These are phyloP conservation scores for Pachyramphus minor DNA, from an alignment of 2,113 vertebrate species.

Conservation along the genomic window DNA sequence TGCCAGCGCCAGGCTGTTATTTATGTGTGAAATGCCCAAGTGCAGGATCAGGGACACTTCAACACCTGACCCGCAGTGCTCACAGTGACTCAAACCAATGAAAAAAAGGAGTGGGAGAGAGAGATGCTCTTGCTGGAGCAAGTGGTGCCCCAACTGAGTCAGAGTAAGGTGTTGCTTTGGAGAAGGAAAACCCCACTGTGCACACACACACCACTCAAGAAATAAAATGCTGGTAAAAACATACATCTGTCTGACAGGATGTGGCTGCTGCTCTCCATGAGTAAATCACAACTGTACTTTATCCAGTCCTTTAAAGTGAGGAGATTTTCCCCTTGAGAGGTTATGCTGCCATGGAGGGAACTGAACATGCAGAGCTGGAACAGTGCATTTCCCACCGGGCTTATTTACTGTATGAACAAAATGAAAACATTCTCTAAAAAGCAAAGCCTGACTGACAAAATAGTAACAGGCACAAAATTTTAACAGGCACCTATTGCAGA, in stretches of 20 bases:
- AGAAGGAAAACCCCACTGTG: rapidly evolving
- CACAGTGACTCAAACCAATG: background rate
- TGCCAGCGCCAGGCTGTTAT: rapidly evolving
- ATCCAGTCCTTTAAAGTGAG: background rate
- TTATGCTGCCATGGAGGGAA: rapidly evolving
- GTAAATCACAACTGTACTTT: background rate
- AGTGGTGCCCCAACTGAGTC: rapidly evolving
- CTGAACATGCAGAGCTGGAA: background rate
- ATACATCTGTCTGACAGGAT: background rate
- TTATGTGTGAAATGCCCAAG: background rate
- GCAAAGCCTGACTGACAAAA: background rate
- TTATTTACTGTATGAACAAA: background rate
- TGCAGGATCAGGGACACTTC: background rate
- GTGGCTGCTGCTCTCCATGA: background rate
- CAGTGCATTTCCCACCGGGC: rapidly evolving
- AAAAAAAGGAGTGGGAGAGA: background rate
- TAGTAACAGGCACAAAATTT: background rate
- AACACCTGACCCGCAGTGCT: rapidly evolving
- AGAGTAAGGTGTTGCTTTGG: background rate
- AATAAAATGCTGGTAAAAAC: background rate
- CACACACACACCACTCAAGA: background rate
- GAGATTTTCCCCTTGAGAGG: background rate
- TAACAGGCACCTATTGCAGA: background rate
- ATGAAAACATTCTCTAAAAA: background rate
- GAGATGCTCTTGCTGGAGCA: rapidly evolving